These are phyloP conservation scores for Acanthosepion esculentum DNA, from an alignment of 2,888 invertebrate genomes.

Conservation along the genomic window DNA sequence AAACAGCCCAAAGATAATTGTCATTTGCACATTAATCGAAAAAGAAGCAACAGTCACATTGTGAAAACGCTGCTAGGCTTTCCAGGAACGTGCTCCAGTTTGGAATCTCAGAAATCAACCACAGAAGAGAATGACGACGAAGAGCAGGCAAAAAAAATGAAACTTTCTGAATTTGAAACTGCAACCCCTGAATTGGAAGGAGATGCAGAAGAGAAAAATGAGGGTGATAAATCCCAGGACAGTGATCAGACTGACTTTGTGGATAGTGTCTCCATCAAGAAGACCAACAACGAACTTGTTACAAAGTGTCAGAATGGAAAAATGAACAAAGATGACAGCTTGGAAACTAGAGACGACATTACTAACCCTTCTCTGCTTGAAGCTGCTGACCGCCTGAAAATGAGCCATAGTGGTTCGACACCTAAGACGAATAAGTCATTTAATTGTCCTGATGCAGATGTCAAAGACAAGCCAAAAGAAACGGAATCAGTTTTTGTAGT, in stretches of 20 bases:
- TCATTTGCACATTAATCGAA: background rate
- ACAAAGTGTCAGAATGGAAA: background rate
- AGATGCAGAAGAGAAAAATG: background rate
- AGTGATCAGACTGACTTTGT: background rate
- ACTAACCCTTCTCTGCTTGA: background rate
- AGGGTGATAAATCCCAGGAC: background rate
- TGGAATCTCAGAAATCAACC: background rate
- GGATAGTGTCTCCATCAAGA: background rate
- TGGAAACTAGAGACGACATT: background rate
- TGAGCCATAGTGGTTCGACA: background rate
- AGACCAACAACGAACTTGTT: background rate
- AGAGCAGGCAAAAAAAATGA: background rate
- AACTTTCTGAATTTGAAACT: background rate
- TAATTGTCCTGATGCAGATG: background rate
- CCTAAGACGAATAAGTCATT: background rate
- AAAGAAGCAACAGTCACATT: background rate
- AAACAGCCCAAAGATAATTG: background rate
- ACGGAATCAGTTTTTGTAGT: background rate
- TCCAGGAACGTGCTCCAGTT: background rate
- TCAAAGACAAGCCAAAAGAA: background rate
- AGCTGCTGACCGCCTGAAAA: background rate
- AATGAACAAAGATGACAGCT: background rate
- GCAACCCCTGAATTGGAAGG: background rate
- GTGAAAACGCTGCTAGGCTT: background rate
- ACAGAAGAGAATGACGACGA: background rate